Evolutionary conservation across 2,113 vertebrate species (phyloP).

Genomic region (Clupea harengus): DNA sequence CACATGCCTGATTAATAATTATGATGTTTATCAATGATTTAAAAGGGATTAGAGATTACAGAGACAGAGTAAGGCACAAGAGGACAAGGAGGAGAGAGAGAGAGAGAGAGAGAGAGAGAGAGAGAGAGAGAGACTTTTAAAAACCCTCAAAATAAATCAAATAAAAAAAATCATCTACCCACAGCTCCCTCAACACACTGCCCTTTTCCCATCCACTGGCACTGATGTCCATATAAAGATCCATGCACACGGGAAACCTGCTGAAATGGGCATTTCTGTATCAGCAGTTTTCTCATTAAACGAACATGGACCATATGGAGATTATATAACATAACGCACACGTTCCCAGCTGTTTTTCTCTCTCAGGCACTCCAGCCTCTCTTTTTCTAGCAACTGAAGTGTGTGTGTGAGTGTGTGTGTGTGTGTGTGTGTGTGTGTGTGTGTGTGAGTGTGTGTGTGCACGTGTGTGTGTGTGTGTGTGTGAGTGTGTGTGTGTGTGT

Average conservation of each 20-base stretch:
- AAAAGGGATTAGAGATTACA: not conserved
- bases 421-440: not conserved
- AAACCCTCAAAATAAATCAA: not conserved
- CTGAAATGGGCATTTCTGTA: too few species aligned
- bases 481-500: not conserved
- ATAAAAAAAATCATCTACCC: not conserved
- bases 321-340: not conserved
- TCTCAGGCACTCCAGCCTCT: not conserved
- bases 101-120: not conserved
- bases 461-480: not conserved
- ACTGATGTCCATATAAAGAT: not conserved
- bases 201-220: too few species aligned
- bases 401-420: not conserved
- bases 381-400: not conserved
- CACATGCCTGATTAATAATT: slow-evolving; percentile 9
- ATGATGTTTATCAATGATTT: slow-evolving; percentile 14
- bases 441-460: not conserved
- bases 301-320: not conserved
- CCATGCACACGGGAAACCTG: not conserved
- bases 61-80: not conserved
- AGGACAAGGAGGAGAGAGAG: not conserved
- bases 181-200: too few species aligned
- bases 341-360: not conserved
- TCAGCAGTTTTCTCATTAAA: too few species aligned
- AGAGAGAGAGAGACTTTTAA: not conserved